A percentile compares a stretch with the other conserved stretches of the same genome.
Conservation (phyloP, 1,140 invertebrate genomes). For the Magallana angulata region DNA sequence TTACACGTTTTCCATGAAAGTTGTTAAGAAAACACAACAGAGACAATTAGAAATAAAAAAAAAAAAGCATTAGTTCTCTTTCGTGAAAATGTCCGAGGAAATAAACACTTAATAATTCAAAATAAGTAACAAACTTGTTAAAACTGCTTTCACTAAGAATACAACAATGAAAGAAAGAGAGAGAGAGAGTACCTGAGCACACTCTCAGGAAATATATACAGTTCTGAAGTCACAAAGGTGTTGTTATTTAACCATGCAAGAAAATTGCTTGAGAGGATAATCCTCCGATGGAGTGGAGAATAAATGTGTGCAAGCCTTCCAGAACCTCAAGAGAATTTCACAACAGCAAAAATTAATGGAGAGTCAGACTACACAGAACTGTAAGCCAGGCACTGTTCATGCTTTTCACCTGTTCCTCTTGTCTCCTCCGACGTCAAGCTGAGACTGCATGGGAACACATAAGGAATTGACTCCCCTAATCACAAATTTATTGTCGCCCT, state of each 20-base stretch:
- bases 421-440: background rate
- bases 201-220: background rate
- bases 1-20: background rate
- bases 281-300: background rate
- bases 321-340: conserved; percentile 25
- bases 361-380: conserved; percentile 1
- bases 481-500: conserved; percentile 1
- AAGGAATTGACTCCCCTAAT: conserved; percentile 22
- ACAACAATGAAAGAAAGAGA: background rate
- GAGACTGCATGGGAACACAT: conserved; percentile 18
- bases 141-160: background rate
- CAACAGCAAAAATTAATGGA: background rate
- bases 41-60: conserved; percentile 5
- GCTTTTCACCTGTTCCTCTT: conserved; percentile 34
- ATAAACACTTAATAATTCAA: background rate
- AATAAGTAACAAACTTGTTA: background rate
- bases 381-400: conserved; percentile 9
- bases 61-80: conserved; percentile 9
- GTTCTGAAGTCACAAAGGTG: background rate
- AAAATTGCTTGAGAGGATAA: background rate
- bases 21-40: background rate
- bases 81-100: background rate
- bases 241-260: conserved; percentile 4
- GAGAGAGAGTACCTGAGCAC: background rate
- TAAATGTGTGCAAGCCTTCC: conserved; percentile 9